A percentile compares a stretch with the other conserved stretches of the same genome.
Evolutionary conservation across 2,888 invertebrate genomes (phyloP).

Genomic region (Caenorhabditis macrosperma): DNA sequence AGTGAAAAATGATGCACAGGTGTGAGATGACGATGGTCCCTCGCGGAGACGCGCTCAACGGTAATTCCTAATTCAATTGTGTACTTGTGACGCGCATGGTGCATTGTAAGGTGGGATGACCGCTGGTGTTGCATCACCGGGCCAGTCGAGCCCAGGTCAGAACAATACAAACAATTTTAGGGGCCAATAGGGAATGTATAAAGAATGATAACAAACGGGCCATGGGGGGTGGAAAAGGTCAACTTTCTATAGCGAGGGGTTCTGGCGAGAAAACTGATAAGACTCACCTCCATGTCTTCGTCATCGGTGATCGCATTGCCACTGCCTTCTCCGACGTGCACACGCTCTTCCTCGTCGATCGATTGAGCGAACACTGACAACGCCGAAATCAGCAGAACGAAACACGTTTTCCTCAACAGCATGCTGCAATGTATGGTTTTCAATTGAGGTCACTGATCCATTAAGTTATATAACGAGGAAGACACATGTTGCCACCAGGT

Average conservation of each 20-base stretch:
- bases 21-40: slow-evolving; percentile 51
- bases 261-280: slow-evolving; percentile 24
- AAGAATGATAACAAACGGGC: slow-evolving; percentile 2
- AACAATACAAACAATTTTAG: slow-evolving; percentile 41
- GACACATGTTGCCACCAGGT: slow-evolving; percentile 34
- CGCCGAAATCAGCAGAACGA: slow-evolving; percentile 43
- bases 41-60: slow-evolving; percentile 9
- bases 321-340: slow-evolving; percentile 65
- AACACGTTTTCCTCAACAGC: slow-evolving; percentile 51
- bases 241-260: slow-evolving; percentile 7
- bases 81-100: slow-evolving; percentile 46
- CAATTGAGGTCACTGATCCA: slow-evolving; percentile 28
- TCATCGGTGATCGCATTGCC: slow-evolving; percentile 63
- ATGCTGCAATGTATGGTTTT: slow-evolving; percentile 35
- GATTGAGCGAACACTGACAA: slow-evolving; percentile 54
- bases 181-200: not conserved
- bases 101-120: slow-evolving; percentile 35
- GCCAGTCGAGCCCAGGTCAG: slow-evolving; percentile 16
- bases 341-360: slow-evolving; percentile 65
- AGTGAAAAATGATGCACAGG: slow-evolving; percentile 55
- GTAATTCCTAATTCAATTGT: slow-evolving; percentile 56
- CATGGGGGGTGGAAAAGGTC: slow-evolving; percentile 14
- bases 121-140: slow-evolving; percentile 34
- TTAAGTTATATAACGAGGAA: slow-evolving; percentile 40
- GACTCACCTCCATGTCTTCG: slow-evolving; percentile 61